These are phyloP conservation scores for Sternotherus odoratus DNA, from an alignment of 2,797 vertebrate genomes.

Conservation along the genomic window DNA sequence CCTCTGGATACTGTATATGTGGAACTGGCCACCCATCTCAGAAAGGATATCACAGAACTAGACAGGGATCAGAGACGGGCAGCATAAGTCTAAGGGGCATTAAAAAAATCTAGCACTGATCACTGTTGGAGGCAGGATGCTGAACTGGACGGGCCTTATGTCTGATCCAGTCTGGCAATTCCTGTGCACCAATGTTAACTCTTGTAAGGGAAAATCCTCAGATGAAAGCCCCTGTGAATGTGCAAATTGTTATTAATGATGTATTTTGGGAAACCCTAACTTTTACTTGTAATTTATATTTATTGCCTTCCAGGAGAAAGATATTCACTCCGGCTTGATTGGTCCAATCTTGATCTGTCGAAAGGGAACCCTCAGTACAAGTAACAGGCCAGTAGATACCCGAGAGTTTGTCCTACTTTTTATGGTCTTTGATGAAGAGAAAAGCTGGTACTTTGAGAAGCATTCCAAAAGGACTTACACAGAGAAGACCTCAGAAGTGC, in stretches of 20 bases:
- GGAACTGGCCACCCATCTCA: not conserved
- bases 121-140: too few species aligned
- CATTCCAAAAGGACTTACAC: slow-evolving; percentile 77
- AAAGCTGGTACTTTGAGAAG: slow-evolving; percentile 93
- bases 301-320: slow-evolving; percentile 87
- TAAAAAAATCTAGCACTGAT: not conserved
- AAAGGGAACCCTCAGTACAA: slow-evolving; percentile 82
- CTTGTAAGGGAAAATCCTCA: not conserved
- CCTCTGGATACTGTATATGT: not conserved
- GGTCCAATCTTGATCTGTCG: slow-evolving; percentile 93
- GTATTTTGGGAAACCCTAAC: not conserved
- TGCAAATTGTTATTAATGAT: not conserved
- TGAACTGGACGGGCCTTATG: not conserved
- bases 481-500: slow-evolving; percentile 67
- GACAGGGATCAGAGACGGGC: not conserved
- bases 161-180: not conserved
- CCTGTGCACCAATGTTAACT: not conserved
- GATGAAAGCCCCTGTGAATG: not conserved
- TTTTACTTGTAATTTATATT: not conserved
- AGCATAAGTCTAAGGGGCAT: not conserved
- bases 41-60: not conserved
- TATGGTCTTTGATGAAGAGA: slow-evolving; percentile 95
- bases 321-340: slow-evolving; percentile 93
- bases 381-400: slow-evolving; percentile 41
- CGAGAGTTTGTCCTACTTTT: slow-evolving; percentile 92